Base-by-base conservation (phyloP, 2,888 invertebrate species). In the Sinotaia quadrata region DNA sequence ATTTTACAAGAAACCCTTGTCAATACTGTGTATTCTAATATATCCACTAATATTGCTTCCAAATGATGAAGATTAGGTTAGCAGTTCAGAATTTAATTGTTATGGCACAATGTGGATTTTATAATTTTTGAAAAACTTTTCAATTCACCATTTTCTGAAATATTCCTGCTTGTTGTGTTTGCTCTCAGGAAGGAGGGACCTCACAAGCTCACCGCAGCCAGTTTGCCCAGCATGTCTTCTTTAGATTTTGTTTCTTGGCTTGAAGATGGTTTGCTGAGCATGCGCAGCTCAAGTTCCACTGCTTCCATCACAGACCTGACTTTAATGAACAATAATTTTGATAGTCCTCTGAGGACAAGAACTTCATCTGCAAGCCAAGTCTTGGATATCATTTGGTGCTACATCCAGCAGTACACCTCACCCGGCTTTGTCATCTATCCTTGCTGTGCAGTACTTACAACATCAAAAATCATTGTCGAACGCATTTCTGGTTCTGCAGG, bases 381-480 rank as follows among this genome's bases (percentile, higher is more conserved):
- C 4, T 47, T 76, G 15, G 76, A 76, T 62, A 72, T 87, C 4
- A 69, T 86, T 51, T 87, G 87, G 87, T 84, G 86, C 72, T 75
- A 80, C 3, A 79, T 78, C 29, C 67, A 85, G 10, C 84, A 82
- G 63, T 81, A 78, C 51, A 80, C 82, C 31, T 70, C 78, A 3
- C 78, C 78, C 18, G 69, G 70, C 2, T 41, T 24, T 47, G 5
- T 34, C 15, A 69, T 80, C 21, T 67, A 80, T n/a, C 80, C 84
- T 0, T 81, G 79, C 65, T 86, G 87, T 75, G 81, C 74, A 24
- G 80, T 82, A 27, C 72, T 84, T 2, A 83, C 84, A 4, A 74
- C 81, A 56, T 77, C 75, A 41, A 74, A 80, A 49, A 71, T 84
- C 18, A 83, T 84, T 60, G 75, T 84, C 18, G 77, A 84, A 41